phyloP scores from a whole-genome alignment of 2,113 vertebrate species.

The Anolis carolinensis region DNA sequence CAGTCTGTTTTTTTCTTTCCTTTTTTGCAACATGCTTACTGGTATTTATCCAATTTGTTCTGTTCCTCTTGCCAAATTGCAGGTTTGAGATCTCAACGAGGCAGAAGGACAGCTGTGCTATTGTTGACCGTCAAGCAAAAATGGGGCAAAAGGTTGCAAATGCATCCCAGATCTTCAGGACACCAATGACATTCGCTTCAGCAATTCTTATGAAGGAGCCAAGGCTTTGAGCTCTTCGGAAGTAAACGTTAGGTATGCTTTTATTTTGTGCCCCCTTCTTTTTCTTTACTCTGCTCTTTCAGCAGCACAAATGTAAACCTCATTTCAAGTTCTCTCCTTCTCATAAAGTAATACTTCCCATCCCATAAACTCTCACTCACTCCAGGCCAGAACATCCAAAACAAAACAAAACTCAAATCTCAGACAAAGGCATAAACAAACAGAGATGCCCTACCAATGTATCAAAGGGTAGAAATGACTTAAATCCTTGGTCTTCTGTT shows the following conservation, averaged over 20 bases:
- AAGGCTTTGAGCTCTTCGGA: not conserved
- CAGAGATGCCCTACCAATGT: not conserved
- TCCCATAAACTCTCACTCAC: not conserved
- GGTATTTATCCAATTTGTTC: constrained; percentile 78
- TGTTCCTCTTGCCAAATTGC: constrained; percentile 75
- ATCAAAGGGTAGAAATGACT: not conserved
- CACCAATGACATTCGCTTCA: constrained; percentile 19
- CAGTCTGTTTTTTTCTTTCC: constrained; percentile 71
- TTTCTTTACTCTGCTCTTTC: not conserved
- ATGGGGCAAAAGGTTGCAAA: constrained; percentile 54
- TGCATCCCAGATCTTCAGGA: constrained; percentile 6
- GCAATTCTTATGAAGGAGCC: not conserved
- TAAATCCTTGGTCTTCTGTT: not conserved
- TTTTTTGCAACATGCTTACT: constrained; percentile 76
- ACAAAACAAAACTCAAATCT: not conserved
- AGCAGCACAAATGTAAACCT: constrained; percentile 1
- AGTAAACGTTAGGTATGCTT: not conserved
- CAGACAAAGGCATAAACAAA: not conserved
- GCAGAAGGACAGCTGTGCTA: constrained; percentile 73
- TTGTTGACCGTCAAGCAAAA: constrained; percentile 61
- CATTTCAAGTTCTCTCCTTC: not conserved
- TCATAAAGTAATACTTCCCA: constrained; percentile 13
- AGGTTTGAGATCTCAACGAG: constrained; percentile 76
- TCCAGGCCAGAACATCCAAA: not conserved
- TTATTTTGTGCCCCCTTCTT: not conserved